These are phyloP conservation scores for Dendrolimus kikuchii DNA, from an alignment of 1,140 invertebrate species.

Conservation along the genomic window DNA sequence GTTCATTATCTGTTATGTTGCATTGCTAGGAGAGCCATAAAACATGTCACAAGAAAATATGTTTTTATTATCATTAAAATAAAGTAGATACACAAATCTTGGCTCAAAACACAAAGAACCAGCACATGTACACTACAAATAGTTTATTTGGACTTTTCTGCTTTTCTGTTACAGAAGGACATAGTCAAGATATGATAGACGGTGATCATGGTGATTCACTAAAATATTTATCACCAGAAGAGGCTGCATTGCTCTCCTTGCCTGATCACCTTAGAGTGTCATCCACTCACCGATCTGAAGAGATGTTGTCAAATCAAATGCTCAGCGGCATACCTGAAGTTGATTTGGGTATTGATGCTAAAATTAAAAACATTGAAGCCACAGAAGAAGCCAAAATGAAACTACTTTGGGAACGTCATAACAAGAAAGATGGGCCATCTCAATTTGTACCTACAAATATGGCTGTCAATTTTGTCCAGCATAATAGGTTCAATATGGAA, in stretches of 20 bases:
- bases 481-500: constrained; percentile 78
- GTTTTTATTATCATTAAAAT: too few relatives aligned
- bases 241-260: constrained; percentile 87
- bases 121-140: too few relatives aligned
- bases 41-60: too few relatives aligned
- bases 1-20: too few relatives aligned
- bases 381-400: constrained; percentile 98
- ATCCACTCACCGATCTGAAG: constrained; percentile 90
- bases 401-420: constrained; percentile 89
- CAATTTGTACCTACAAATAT: constrained; percentile 98
- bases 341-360: constrained; percentile 98
- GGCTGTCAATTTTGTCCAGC: constrained; percentile 98
- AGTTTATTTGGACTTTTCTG: constrained; percentile 4
- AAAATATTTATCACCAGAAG: constrained; percentile 88
- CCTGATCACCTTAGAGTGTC: constrained; percentile 90
- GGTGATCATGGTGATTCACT: constrained; percentile 64
- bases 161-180: constrained; percentile 43
- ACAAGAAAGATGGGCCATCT: constrained; percentile 94
- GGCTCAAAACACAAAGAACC: too few relatives aligned
- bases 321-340: constrained; percentile 99
- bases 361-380: constrained; percentile 98
- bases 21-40: too few relatives aligned
- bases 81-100: too few relatives aligned
- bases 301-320: constrained; percentile 99
- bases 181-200: constrained; percentile 43